Base-by-base conservation (phyloP, 2,113 vertebrate species). In the Electrona antarctica region DNA sequence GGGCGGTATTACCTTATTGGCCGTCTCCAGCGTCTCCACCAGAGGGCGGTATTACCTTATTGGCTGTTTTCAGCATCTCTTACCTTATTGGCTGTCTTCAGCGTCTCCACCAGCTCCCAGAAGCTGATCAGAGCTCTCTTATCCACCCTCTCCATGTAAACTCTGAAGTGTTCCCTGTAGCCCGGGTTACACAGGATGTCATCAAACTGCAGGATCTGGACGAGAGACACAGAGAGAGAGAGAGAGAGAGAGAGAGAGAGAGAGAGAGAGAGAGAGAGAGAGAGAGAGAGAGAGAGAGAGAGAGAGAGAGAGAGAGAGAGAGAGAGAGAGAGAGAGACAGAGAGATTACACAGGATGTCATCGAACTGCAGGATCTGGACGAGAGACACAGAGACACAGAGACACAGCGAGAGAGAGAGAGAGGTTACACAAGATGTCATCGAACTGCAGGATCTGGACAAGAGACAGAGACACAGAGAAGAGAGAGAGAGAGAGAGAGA, bases 161-260 rank as follows among this genome's bases (percentile, higher is more conserved):
- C 87, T 71, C 92, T 89, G 74, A 99, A 99, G 64, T 96, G 94
- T 46, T 97, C 95, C 85, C 98, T 92, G 85, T 96, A 97, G 4
- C 86, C 91, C 51, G 94, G 80, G 66, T 90, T 97, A 62, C 88
- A 92, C 91, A 99, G 89, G 91, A 99, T 99, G 75, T 99, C 97
- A 62, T 98, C 95, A 80, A 99, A 98, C 78, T 98, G 97, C 81
- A 98, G 95, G 87, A 99, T 98, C 98, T 99, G 79, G 51, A 78
- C 33, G 15, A 62, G 8, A n/a, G 7, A 55, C 60, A 52, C 70
- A 62, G 7, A 52, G 28, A 65, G n/a, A 41, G 46, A 47, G 15
- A 41, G 15, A 49, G 29, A 67, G 28, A 54, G 51, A 67, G 11
- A 11, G n/a, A 15, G 11, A 48, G 8, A 21, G 21, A 21, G 21